These are phyloP conservation scores for Drosophila willistoni DNA, from an alignment of 1,140 invertebrate genomes.

Conservation along the genomic window DNA sequence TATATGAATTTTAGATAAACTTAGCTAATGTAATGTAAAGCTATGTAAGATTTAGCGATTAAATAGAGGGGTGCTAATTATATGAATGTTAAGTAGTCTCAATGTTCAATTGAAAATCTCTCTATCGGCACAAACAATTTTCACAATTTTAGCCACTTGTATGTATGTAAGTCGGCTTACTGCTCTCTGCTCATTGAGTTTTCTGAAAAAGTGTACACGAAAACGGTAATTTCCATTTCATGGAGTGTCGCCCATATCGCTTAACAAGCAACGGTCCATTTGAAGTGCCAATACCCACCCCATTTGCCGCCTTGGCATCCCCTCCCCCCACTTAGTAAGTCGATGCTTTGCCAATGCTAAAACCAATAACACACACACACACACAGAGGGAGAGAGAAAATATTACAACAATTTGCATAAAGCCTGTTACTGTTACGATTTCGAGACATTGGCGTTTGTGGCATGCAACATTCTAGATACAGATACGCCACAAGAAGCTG, in stretches of 20 bases:
- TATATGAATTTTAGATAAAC: no score
- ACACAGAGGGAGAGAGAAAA: conserved; percentile 44
- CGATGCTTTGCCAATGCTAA: conserved; percentile 1
- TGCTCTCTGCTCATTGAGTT: conserved; percentile 44
- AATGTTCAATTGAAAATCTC: not conserved
- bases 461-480: conserved; percentile 68
- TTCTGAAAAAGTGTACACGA: conserved; percentile 57
- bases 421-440: conserved; percentile 76
- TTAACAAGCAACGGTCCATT: conserved; percentile 59
- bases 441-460: conserved; percentile 45
- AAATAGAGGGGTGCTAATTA: not conserved
- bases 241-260: conserved; percentile 56
- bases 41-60: not conserved
- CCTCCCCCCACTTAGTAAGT: not conserved
- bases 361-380: conserved; percentile 16
- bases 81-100: not conserved
- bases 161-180: conserved; percentile 3
- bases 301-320: not conserved
- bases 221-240: conserved; percentile 59
- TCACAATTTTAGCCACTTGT: not conserved
- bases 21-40: no score
- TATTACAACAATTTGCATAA: conserved; percentile 80
- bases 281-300: conserved; percentile 40
- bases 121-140: not conserved
- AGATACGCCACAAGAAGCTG: conserved; percentile 63